Conservation (phyloP, 2,888 invertebrate genomes). For the Orthonevra nobilis region DNA sequence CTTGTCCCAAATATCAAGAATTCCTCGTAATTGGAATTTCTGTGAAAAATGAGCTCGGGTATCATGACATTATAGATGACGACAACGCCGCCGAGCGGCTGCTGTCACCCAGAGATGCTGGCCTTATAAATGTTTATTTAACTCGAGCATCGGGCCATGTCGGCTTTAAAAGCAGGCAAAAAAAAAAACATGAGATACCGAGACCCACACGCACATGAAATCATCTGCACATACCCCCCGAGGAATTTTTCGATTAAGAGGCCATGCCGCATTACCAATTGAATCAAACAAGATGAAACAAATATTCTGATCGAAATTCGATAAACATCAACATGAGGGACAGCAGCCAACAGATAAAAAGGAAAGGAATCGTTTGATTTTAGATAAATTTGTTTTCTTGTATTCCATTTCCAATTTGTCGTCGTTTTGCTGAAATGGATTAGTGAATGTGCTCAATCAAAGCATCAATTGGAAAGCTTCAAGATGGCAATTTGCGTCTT, state of each 20-base stretch:
- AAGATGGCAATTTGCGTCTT: conserved; percentile 10
- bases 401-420: conserved; percentile 23
- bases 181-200: background rate
- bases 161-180: conserved; percentile 3
- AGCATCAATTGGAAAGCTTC: conserved; percentile 4
- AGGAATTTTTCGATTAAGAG: conserved; percentile 51
- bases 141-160: conserved; percentile 1
- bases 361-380: conserved; percentile 12
- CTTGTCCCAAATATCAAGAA: conserved; percentile 57
- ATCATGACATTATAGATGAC: background rate
- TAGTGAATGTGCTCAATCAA: conserved; percentile 17
- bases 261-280: conserved; percentile 27
- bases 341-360: background rate
- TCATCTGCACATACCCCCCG: background rate
- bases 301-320: conserved; percentile 45
- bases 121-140: conserved; percentile 32
- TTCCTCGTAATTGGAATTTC: conserved; percentile 49
- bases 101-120: background rate
- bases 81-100: background rate
- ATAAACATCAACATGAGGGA: conserved; percentile 12
- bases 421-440: background rate
- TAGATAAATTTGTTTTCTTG: conserved; percentile 35
- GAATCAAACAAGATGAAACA: conserved; percentile 39
- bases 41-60: conserved; percentile 17
- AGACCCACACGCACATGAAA: background rate